Evolutionary conservation across 1,140 invertebrate genomes (phyloP), one percentile per base, ranked within the genome.

Genomic region (Mamestra configurata): DNA sequence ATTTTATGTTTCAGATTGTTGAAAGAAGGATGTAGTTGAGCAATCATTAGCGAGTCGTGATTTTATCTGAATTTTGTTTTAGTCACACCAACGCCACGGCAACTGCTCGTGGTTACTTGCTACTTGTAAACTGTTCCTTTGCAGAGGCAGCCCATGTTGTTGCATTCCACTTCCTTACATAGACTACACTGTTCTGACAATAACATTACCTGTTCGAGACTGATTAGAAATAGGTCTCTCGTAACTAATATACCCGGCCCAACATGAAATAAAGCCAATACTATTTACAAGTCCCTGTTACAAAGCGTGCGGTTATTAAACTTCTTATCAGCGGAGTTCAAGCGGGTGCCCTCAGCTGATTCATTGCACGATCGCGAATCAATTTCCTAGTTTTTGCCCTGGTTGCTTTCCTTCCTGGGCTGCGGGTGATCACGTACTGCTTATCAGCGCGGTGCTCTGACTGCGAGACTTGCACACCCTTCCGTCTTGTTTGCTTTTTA

Each of bases 391-490:
- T 75, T 57, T 75, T 75, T 24, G 13, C 35, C 18, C 20, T 57
- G 27, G 27, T 27, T 46, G 31, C 71, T 75, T 75, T 75, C 71
- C 71, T 75, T 75, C 71, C 51, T 75, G 31, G 71, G 71, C 71
- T 75, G 5, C 35, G 43, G 73, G 73, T 76, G 37, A 76, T 76
- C 73, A 76, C 73, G 73, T 76, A 49, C 57, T 8, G 53, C 73
- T 76, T 76, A 76, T 76, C 73, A 61, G 43, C 43, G n/a, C 43
- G 13, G 20, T 57, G 72, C 24, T 76, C 73, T 37, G 24, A 76
- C 40, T 51, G 53, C 22, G 18, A 6, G 59, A 64, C 59, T 37
- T 40, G 61, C 18, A 13, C 24, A 31, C 37, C 61, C 61, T 66
- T 66, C 61, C 61, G 61, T 66, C 61, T 66, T 66, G 35, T 66